Evolutionary conservation across 2,113 vertebrate genomes (phyloP), one percentile per base, ranked within the genome.

Genomic region (Talpa occidentalis): DNA sequence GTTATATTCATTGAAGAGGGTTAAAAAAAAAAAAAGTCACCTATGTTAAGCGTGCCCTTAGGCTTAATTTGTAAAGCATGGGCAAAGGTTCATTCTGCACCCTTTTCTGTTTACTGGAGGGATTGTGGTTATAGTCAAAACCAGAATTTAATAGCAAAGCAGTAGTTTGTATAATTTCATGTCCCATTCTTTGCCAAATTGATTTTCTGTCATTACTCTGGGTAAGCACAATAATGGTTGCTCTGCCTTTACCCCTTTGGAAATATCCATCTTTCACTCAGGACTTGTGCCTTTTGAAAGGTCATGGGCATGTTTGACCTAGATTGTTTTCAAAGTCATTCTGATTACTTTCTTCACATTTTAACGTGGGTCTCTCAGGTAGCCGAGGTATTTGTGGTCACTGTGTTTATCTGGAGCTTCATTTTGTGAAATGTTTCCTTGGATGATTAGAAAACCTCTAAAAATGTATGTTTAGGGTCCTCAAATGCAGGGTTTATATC

Each of bases 91-190:
- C 37, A 85, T n/a, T 52, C 59, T 21, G 37, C 14, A 47, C 42
- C 21, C 30, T 90, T 90, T 81, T 84, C 16, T 96, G 30, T 95
- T 88, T 88, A 35, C 69, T 47, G 17, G 49, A 73, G 24, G 5
- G 77, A 81, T 42, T 93, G 32, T 88, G 67, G 42, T 56, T 90
- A 37, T 64, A 93, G 22, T 64, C 17, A 59, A 19, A 66, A 88
- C 60, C 21, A 54, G 26, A 83, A 54, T 10, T 56, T 54, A 83
- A 91, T 91, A 73, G n/a, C 30, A 60, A 66, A 78, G 5, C 4
- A 85, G 14, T 35, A 44, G 72, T 24, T 73, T 66, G 28, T 62
- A 15, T 83, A 83, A 82, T 79, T 24, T 59, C 14, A 17, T 6
- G 2, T 76, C 54, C 5, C 1, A 2, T 86, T 77, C 74, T 79